Evolutionary conservation across 2,888 invertebrate species (phyloP).

Genomic region (Metallyticus violacea): DNA sequence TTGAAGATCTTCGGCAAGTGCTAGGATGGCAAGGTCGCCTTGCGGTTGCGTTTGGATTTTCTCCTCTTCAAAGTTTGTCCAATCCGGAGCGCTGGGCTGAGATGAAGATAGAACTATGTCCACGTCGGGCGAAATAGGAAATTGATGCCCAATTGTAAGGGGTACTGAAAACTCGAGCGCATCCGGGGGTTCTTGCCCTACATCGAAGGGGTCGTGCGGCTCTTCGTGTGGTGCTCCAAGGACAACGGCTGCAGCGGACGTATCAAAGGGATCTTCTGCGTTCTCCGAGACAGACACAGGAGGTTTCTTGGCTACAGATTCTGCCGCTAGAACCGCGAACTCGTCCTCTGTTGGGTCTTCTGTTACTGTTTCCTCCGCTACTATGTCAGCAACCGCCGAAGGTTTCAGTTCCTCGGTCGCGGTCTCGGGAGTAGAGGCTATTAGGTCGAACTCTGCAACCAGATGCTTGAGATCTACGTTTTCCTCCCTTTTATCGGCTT

Average conservation of each 20-base stretch:
- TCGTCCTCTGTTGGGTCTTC: conserved; percentile 64
- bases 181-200: background rate
- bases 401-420: background rate
- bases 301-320: conserved; percentile 61
- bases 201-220: conserved; percentile 21
- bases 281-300: conserved; percentile 15
- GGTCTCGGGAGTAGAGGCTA: background rate
- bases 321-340: conserved; percentile 74
- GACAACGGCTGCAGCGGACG: conserved; percentile 44
- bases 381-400: background rate
- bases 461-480: conserved; percentile 30
- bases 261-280: conserved; percentile 50
- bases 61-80: conserved; percentile 29
- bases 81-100: background rate
- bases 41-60: conserved; percentile 45
- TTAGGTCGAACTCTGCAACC: conserved; percentile 39
- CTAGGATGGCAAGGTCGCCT: background rate
- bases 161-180: background rate
- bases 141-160: background rate
- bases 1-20: conserved; percentile 37
- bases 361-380: background rate
- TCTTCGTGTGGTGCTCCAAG: conserved; percentile 39
- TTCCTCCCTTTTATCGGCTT: background rate
- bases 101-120: conserved; percentile 31
- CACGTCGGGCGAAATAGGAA: conserved; percentile 31